Evolutionary conservation across 2,797 vertebrate genomes (phyloP), one percentile per base, ranked within the genome.

Genomic region (Potorous gilbertii): DNA sequence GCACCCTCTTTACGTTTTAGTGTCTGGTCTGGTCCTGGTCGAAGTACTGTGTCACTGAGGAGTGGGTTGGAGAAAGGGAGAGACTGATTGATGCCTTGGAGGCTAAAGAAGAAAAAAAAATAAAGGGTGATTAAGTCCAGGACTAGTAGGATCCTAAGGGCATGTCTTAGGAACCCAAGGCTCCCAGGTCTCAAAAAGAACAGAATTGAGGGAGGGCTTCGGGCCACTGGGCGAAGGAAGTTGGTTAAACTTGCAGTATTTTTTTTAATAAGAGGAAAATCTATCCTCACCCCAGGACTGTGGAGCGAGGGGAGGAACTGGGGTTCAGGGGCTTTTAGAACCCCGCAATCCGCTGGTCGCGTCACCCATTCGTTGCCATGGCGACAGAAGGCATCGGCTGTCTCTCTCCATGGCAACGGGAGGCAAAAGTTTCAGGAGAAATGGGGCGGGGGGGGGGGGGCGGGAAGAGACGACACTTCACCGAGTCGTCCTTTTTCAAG

Each of bases 391-490:
- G 94, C 97, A 96, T 97, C 97, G 97, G 96, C 97, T 54, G 97
- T 97, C 97, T 97, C 97, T 98, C 98, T 98, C 97, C 97, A 98
- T 98, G 97, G 97, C 96, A 97, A 98, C 97, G 4, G 90, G 96
- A 97, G 96, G 95, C 92, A 96, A 97, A 97, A 98, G 97, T 98
- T 98, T 97, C 97, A 97, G 92, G 74, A 54, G 59, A 94, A 95
- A 94, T 91, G 96, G 93, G 94, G 4, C 52, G 52, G 96, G 57
- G n/a, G 90, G 93, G n/a, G 52, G 96, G 57, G n/a, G 81, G 93
- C 93, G 95, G 87, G 16, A 16, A 14, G n/a, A 46, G 40, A 81
- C 74, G 74, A 81, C 93, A 93, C 95, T 97, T 95, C 93, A 91
- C 59, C 92, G 96, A 92, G 66, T 55, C 89, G 52, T 95, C 93